Evolutionary conservation across 2,888 invertebrate genomes (phyloP).

Genomic region (Acanthosepion lycidas): DNA sequence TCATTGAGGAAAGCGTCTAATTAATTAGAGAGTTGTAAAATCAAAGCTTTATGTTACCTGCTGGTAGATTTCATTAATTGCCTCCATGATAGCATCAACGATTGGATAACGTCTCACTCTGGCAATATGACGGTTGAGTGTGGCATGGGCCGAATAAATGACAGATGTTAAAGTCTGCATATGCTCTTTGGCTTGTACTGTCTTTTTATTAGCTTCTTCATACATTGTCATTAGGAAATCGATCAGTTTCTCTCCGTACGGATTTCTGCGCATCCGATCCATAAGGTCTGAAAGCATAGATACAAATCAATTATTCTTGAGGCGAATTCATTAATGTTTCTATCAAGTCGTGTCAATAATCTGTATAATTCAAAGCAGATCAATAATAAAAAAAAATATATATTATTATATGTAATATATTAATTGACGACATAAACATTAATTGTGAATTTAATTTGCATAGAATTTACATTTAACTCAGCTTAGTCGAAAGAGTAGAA

Average conservation of each 20-base stretch:
- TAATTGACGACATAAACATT: too few relatives aligned
- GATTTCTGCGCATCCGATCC: not conserved
- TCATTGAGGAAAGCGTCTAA: not conserved
- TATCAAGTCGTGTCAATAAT: too few relatives aligned
- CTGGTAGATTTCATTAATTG: constrained; percentile 59
- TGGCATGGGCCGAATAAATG: not conserved
- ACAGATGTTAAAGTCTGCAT: not conserved
- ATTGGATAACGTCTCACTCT: not conserved
- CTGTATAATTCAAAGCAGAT: constrained; percentile 57
- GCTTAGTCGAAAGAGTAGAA: too few relatives aligned
- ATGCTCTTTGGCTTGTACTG: not conserved
- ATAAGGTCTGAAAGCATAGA: not conserved
- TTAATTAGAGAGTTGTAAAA: not conserved
- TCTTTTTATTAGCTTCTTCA: not conserved
- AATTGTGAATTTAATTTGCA: not conserved
- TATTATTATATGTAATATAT: too few relatives aligned
- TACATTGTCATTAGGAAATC: not conserved
- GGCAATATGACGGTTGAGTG: not conserved
- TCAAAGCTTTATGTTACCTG: constrained; percentile 56
- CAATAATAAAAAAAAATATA: not conserved
- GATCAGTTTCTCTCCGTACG: not conserved
- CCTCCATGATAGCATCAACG: constrained; percentile 35
- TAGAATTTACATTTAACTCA: not conserved
- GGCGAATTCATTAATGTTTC: not conserved
- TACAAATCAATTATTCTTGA: not conserved